Evolutionary conservation across 2,888 invertebrate genomes (phyloP).

Genomic region (Nomada ruficornis): DNA sequence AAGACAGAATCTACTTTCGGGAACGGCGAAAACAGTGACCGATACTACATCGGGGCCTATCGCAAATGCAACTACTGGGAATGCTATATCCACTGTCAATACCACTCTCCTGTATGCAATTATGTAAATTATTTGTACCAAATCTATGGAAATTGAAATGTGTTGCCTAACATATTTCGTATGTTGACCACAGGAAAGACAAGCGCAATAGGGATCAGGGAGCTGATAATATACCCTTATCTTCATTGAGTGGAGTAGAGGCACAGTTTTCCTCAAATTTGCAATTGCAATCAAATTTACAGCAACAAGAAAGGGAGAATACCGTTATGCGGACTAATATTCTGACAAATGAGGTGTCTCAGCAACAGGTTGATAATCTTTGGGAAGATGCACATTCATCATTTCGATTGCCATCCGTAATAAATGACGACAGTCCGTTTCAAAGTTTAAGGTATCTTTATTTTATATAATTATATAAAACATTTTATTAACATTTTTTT

Average conservation of each 20-base stretch:
- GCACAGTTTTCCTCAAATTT: slow-evolving; percentile 79
- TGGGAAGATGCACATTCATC: slow-evolving; percentile 78
- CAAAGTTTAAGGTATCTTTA: slow-evolving; percentile 71
- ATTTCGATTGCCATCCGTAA: slow-evolving; percentile 63
- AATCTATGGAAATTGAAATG: neutral
- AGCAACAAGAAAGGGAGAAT: slow-evolving; percentile 75
- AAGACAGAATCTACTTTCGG: slow-evolving; percentile 93
- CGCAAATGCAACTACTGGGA: slow-evolving; percentile 71
- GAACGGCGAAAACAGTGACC: slow-evolving; percentile 87
- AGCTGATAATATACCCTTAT: slow-evolving; percentile 74
- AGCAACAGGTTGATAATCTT: slow-evolving; percentile 77
- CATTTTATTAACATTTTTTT: too few species aligned
- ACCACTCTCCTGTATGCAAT: slow-evolving; percentile 71
- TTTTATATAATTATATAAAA: neutral
- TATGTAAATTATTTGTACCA: slow-evolving; percentile 10
- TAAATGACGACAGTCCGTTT: slow-evolving; percentile 71
- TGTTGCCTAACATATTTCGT: slow-evolving; percentile 2
- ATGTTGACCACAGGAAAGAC: slow-evolving; percentile 73
- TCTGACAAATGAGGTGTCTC: slow-evolving; percentile 73
- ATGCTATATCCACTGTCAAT: slow-evolving; percentile 70
- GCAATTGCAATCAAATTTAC: slow-evolving; percentile 76
- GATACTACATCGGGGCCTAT: slow-evolving; percentile 69
- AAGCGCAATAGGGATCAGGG: slow-evolving; percentile 80
- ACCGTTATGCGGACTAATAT: slow-evolving; percentile 74
- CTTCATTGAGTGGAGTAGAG: slow-evolving; percentile 72